phyloP scores from a whole-genome alignment of 92 coral and sea anemone genomes.

The Micromussa lordhowensis region DNA sequence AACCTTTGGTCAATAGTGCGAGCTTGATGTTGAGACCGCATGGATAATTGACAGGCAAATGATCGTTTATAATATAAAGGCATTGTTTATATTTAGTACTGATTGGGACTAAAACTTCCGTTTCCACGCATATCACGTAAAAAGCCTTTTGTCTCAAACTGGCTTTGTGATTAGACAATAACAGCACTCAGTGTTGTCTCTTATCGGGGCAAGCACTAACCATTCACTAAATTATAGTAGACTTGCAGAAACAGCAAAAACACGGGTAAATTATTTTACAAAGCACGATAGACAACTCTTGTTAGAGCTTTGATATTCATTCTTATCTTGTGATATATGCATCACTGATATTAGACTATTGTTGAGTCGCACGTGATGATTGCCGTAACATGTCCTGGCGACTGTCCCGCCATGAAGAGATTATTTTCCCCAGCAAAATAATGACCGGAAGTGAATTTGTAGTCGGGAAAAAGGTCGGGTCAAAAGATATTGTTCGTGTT shows the following conservation, averaged over 20 bases:
- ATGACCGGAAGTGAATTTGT: too few relatives aligned
- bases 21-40: slow-evolving; percentile 6
- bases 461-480: too few relatives aligned
- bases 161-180: neutral
- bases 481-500: too few relatives aligned
- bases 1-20: neutral
- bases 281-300: neutral
- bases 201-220: neutral
- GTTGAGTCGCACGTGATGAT: neutral
- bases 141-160: neutral
- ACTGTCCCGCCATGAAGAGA: too few relatives aligned
- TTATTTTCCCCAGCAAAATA: too few relatives aligned
- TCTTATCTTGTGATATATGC: neutral
- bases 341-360: too few relatives aligned
- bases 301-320: neutral
- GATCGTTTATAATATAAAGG: neutral
- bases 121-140: slow-evolving; percentile 20
- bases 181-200: neutral
- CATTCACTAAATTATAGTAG: too few relatives aligned
- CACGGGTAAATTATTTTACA: neutral
- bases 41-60: neutral
- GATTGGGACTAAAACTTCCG: slow-evolving; percentile 15
- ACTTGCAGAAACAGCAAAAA: too few relatives aligned
- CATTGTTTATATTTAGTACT: neutral
- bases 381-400: too few relatives aligned